Percentiles rank a stretch among this genome's conserved stretches.
Evolutionary conservation across 1,140 invertebrate species (phyloP).

Genomic region (Triops cancriformis): DNA sequence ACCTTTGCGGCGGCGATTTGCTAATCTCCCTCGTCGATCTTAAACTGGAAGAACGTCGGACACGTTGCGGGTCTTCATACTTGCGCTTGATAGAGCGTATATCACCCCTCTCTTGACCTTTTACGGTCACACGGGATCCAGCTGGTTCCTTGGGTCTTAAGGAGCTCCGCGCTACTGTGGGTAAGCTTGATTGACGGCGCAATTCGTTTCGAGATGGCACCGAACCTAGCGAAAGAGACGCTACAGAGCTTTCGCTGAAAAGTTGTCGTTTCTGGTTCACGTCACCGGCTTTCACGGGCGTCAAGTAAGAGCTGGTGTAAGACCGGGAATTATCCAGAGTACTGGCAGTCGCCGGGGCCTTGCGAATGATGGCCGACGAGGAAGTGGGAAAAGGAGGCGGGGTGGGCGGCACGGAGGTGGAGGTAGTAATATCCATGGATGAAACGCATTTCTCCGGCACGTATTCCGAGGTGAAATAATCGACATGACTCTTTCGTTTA

Average conservation of each 20-base stretch:
- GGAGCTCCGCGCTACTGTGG: background rate
- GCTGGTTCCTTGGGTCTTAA: background rate
- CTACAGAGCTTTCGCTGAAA: slow-evolving; percentile 1
- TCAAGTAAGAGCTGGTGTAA: slow-evolving; percentile 58
- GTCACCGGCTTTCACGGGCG: slow-evolving; percentile 60
- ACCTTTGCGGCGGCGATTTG: slow-evolving; percentile 16
- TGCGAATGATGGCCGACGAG: background rate
- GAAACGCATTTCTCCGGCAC: slow-evolving; percentile 36
- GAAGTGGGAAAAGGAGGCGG: background rate
- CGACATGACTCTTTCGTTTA: slow-evolving; percentile 23
- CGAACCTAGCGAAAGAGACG: background rate
- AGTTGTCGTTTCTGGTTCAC: slow-evolving; percentile 46
- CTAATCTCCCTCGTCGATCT: background rate
- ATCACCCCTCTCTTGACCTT: slow-evolving; percentile 26
- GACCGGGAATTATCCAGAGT: slow-evolving; percentile 32
- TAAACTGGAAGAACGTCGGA: background rate
- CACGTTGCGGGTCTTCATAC: slow-evolving; percentile 18
- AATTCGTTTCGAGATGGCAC: background rate
- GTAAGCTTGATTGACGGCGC: background rate
- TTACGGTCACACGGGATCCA: slow-evolving; percentile 17
- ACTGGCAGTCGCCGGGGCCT: background rate
- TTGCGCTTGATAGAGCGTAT: slow-evolving; percentile 24
- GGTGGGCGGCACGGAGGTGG: slow-evolving; percentile 29
- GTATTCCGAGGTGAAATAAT: slow-evolving; percentile 31
- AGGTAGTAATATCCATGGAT: slow-evolving; percentile 32